Evolutionary conservation across 2,888 invertebrate genomes (phyloP), one percentile per base, ranked within the genome.

Genomic region (Lydus trimaculatus): DNA sequence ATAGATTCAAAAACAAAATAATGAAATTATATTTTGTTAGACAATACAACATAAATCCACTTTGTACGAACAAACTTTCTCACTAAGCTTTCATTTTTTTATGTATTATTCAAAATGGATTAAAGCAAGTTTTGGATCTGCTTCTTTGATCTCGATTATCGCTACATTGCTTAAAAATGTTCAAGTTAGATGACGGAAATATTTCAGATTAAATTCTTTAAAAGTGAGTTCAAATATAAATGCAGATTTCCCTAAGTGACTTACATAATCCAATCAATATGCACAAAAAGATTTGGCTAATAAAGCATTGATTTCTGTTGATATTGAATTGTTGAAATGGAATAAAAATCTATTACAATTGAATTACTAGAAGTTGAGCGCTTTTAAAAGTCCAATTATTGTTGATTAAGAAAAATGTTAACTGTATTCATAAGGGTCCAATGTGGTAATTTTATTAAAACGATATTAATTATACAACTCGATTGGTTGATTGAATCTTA

Each of bases 351-450:
- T 4, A 36, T 13, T 36, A 36, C 13, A 36, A 36, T 36, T 31
- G 6, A 1, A 31, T 31, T 31, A 8, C 7, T 31, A 31, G 7
- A 31, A 31, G 8, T 3, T 31, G 8, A 31, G 7, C 6, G 7
- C 6, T 8, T 31, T 8, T 31, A 31, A 31, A n/a, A 31, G 1
- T 31, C 58, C 61, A 72, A 69, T 74, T 72, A 71, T 66, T 48
- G 64, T 62, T 69, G 65, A 66, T 70, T 71, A 71, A 71, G 63
- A 71, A 64, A 43, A 64, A 43, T 66, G 66, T 61, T 65, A 33
- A 58, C 25, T 33, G 52, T 20, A 17, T 33, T 15, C 9, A 6
- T 7, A 31, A 8, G 31, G 31, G 7, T 31, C 4, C 4, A 28
- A 4, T 28, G 2, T 28, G 28, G 28, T 28, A 28, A 28, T 28